phyloP scores from a whole-genome alignment of 2,888 invertebrate species.

The Poecilobothrus nobilitatus region DNA sequence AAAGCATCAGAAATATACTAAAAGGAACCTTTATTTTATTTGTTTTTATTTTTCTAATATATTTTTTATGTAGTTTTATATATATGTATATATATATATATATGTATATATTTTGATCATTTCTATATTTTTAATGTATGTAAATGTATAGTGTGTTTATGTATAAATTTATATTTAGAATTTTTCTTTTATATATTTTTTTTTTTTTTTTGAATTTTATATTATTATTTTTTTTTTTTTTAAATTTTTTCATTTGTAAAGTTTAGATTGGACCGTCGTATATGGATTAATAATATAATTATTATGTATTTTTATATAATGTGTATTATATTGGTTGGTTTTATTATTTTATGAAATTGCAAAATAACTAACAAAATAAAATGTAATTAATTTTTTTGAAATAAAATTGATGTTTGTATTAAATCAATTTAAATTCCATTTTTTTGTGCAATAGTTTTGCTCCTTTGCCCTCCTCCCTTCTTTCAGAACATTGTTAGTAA shows the following conservation, averaged over 20 bases:
- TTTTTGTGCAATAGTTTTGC: too few species aligned
- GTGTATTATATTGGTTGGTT: too few species aligned
- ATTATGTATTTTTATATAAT: too few species aligned
- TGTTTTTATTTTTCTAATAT: neutral
- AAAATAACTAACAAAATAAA: too few species aligned
- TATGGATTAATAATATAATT: neutral
- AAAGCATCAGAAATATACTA: neutral
- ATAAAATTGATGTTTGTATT: too few species aligned
- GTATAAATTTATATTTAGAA: neutral
- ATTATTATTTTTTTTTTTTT: neutral
- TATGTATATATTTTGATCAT: neutral
- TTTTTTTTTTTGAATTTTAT: neutral
- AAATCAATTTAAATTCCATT: too few species aligned
- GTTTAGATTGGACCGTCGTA: conserved; percentile 3
- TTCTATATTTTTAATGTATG: neutral
- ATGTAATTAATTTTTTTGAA: too few species aligned
- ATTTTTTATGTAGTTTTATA: neutral
- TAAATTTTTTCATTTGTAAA: neutral
- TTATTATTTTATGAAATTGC: too few species aligned
- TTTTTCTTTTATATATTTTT: neutral
- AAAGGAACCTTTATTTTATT: neutral
- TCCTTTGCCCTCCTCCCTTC: too few species aligned
- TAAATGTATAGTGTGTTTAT: neutral
- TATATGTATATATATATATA: neutral
- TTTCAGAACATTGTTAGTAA: too few species aligned